Evolutionary conservation across 2,888 invertebrate genomes (phyloP), one percentile per base, ranked within the genome.

Genomic region (Pandemis cinnamomeana): DNA sequence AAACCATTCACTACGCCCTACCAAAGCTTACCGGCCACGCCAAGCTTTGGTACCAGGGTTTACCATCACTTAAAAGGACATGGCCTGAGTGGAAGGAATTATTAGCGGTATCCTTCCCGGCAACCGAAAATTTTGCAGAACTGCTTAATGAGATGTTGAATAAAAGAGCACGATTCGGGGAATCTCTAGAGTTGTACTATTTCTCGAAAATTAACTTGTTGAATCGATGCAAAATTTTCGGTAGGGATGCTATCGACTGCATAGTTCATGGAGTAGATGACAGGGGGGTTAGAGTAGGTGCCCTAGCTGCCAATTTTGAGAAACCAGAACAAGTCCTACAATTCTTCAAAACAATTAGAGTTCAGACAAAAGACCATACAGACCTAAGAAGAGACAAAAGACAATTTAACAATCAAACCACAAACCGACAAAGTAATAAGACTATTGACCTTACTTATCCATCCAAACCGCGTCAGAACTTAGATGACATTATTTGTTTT

Each of bases 161-260:
- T 53, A 75, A 64, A 60, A 53, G 62, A 13, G 72, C 46, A 10
- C 67, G 69, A 6, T 60, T 53, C 46, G 75, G 75, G 0, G 77
- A 79, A 69, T 75, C 78, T 5, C 46, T 79, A 11, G 77, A 78
- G 42, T 42, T 69, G 0, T 78, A 78, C 67, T 79, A 75, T 74
- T 79, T 71, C 64, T 51, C 71, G 0, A 78, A 79, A 61, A 67
- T 78, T 5, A 79, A 78, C 27, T 41, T 78, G 5, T 58, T 77
- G 3, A 76, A 76, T 46, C 11, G 75, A 11, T 77, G 77, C 27
- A 72, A 70, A 42, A 58, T 58, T 58, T 58, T 58, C 55, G 55
- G 55, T 20, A 58, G 20, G 20, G 20, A 58, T 27, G 55, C 77
- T 11, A 71, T 78, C 5, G 78, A 77, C 53, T 77, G 77, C 42